phyloP scores from a whole-genome alignment of 2,888 invertebrate species.

The Tetrapedia diversipes region DNA sequence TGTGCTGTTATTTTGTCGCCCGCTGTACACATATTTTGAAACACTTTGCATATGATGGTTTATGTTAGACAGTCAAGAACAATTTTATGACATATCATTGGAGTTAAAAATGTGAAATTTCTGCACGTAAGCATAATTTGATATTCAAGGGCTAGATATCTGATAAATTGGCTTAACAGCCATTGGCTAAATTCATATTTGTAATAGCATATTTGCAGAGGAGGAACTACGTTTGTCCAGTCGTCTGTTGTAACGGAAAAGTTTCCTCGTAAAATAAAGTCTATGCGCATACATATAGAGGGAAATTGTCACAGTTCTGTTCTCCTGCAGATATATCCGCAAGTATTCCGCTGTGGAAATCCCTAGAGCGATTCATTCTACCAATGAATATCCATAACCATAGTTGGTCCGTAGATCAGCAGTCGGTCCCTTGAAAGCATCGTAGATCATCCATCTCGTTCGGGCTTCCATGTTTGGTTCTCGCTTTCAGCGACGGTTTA shows the following conservation, averaged over 20 bases:
- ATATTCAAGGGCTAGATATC: too few relatives aligned
- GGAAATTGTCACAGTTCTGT: constrained; percentile 33
- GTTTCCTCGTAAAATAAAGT: constrained; percentile 58
- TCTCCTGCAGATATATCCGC: constrained; percentile 29
- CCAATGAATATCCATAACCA: constrained; percentile 66
- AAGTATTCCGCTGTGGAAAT: constrained; percentile 39
- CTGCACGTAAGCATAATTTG: too few relatives aligned
- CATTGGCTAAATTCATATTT: constrained; percentile 34
- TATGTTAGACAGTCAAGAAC: too few relatives aligned
- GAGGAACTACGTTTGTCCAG: constrained; percentile 39
- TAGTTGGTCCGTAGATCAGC: constrained; percentile 59
- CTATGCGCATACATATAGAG: constrained; percentile 7
- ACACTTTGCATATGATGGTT: too few relatives aligned
- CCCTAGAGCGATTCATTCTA: constrained; percentile 56
- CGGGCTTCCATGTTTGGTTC: constrained; percentile 37
- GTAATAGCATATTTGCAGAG: constrained; percentile 39
- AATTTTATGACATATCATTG: too few relatives aligned
- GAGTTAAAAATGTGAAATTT: too few relatives aligned
- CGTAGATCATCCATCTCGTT: constrained; percentile 56
- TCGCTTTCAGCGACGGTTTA: constrained; percentile 21
- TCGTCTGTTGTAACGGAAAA: constrained; percentile 48
- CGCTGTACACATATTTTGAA: too few relatives aligned
- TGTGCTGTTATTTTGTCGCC: too few relatives aligned
- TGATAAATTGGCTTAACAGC: too few relatives aligned
- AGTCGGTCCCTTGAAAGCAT: constrained; percentile 52